Conservation (phyloP, 2,888 invertebrate species). For the Ferrisia virgata region DNA sequence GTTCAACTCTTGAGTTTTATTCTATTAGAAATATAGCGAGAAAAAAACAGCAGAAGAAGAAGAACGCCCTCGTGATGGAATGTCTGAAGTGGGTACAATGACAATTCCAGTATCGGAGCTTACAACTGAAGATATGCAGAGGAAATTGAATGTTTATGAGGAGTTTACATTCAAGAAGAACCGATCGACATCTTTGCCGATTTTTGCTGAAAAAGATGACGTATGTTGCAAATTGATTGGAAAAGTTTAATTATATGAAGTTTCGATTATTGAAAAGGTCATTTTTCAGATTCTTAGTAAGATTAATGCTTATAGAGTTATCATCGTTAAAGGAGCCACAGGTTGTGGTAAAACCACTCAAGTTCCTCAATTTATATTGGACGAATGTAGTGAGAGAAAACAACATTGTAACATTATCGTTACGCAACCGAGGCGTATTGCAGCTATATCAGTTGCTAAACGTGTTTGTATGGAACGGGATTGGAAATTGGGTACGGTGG, state of each 20-base stretch:
- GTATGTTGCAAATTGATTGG: neutral
- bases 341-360: slow-evolving; percentile 94
- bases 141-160: neutral
- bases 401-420: slow-evolving; percentile 80
- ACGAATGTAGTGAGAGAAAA: slow-evolving; percentile 64
- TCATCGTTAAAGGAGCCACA: slow-evolving; percentile 86
- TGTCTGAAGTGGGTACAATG: slow-evolving; percentile 14
- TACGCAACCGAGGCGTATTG: slow-evolving; percentile 91
- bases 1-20: neutral
- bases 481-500: slow-evolving; percentile 77
- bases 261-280: neutral
- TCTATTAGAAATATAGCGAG: neutral
- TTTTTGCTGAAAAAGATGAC: neutral
- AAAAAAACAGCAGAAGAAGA: neutral
- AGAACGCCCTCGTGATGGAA: neutral
- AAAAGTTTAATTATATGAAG: neutral
- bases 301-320: slow-evolving; percentile 68
- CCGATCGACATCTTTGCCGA: neutral
- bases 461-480: slow-evolving; percentile 79
- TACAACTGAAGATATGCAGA: neutral
- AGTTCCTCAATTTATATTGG: slow-evolving; percentile 90
- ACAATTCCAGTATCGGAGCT: neutral
- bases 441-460: slow-evolving; percentile 83
- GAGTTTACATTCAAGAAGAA: neutral
- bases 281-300: slow-evolving; percentile 64